A percentile compares a stretch with the other conserved stretches of the same genome.
Conservation (phyloP, 1,140 invertebrate genomes). For the Caenorhabditis remanei region DNA sequence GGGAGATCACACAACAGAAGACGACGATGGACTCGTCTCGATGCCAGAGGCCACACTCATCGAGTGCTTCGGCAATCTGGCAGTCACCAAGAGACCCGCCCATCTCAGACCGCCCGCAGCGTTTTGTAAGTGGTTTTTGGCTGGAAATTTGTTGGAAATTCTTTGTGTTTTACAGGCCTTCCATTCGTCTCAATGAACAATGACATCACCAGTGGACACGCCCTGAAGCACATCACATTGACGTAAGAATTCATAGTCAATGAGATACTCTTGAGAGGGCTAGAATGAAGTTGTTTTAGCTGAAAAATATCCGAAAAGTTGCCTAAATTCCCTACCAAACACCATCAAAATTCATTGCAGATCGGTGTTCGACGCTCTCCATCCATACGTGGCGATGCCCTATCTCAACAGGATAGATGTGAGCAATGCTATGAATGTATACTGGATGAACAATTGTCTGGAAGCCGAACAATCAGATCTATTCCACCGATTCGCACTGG, state of each 20-base stretch:
- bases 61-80: conserved; percentile 31
- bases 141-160: not conserved
- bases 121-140: conserved; percentile 49
- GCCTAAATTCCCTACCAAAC: not conserved
- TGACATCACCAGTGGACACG: conserved; percentile 38
- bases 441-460: conserved; percentile 20
- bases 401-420: not conserved
- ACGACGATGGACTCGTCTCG: conserved; percentile 45
- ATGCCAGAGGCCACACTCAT: conserved; percentile 37
- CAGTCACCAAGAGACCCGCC: conserved; percentile 4
- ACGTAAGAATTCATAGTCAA: conserved; percentile 31
- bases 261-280: not conserved
- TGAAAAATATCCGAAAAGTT: not conserved
- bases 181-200: conserved; percentile 51
- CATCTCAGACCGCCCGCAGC: conserved; percentile 49
- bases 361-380: conserved; percentile 30
- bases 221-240: conserved; percentile 40
- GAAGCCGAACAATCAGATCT: conserved; percentile 23
- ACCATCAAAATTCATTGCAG: conserved; percentile 3
- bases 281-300: too few relatives aligned
- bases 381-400: conserved; percentile 20
- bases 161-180: conserved; percentile 35
- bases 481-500: conserved; percentile 52
- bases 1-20: not conserved
- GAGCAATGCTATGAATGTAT: conserved; percentile 31